Evolutionary conservation across 2,888 invertebrate species (phyloP).

Genomic region (Euphydryas editha): DNA sequence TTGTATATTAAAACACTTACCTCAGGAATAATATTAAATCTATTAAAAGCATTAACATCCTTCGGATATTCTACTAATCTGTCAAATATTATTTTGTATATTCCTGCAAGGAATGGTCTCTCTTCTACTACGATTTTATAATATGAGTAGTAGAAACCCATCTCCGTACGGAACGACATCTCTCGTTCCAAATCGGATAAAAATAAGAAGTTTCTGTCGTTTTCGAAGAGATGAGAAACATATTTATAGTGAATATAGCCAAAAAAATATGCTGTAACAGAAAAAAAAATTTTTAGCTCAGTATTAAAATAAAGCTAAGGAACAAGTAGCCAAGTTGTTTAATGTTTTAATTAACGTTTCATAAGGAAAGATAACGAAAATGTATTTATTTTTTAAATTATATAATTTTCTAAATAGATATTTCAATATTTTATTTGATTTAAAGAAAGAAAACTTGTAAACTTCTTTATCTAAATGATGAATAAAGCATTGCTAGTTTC

Average conservation of each 20-base stretch:
- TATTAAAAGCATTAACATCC: conserved; percentile 90
- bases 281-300: background rate
- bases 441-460: too few relatives aligned
- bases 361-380: too few relatives aligned
- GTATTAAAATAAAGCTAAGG: background rate
- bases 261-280: conserved; percentile 80
- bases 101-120: conserved; percentile 84
- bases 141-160: conserved; percentile 95
- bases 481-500: background rate
- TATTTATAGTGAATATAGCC: conserved; percentile 86
- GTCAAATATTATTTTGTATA: conserved; percentile 86
- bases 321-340: too few relatives aligned
- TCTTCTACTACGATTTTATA: conserved; percentile 92
- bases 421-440: too few relatives aligned
- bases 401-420: too few relatives aligned
- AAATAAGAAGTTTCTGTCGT: conserved; percentile 92
- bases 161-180: conserved; percentile 93
- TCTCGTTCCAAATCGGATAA: conserved; percentile 93
- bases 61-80: conserved; percentile 92
- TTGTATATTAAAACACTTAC: conserved; percentile 78
- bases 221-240: conserved; percentile 90
- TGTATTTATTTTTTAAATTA: too few relatives aligned
- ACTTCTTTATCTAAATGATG: background rate
- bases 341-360: too few relatives aligned
- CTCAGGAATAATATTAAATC: conserved; percentile 94